phyloP scores from a whole-genome alignment of 1,140 invertebrate species.

The Diuraphis noxia region DNA sequence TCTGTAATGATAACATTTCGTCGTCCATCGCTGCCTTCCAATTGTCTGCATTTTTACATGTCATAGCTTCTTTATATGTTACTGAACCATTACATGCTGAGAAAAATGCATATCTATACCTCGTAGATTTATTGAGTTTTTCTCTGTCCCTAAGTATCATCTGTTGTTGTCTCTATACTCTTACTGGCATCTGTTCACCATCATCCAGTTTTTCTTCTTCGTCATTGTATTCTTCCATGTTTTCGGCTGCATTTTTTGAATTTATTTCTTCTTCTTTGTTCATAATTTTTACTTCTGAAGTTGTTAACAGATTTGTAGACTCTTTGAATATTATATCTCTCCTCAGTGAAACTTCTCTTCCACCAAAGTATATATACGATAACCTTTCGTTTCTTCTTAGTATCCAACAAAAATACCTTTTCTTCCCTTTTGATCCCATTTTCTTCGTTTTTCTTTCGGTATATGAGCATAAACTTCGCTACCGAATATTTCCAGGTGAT shows the following conservation, averaged over 20 bases:
- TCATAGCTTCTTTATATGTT: slow-evolving; percentile 28
- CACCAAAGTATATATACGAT: slow-evolving; percentile 55
- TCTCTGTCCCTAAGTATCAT: not conserved
- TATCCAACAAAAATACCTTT: slow-evolving; percentile 59
- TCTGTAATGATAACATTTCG: slow-evolving; percentile 59
- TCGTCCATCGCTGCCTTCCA: slow-evolving; percentile 60
- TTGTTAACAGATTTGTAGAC: not conserved
- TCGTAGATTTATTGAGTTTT: not conserved
- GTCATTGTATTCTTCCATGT: not conserved
- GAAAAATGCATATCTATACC: not conserved
- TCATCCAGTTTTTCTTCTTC: not conserved
- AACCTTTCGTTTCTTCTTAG: slow-evolving; percentile 59
- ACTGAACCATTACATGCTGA: not conserved
- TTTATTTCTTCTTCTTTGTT: not conserved
- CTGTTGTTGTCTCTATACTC: not conserved
- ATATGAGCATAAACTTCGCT: slow-evolving; percentile 57
- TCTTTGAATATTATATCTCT: slow-evolving; percentile 56
- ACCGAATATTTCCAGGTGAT: slow-evolving; percentile 61
- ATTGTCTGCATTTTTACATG: slow-evolving; percentile 34
- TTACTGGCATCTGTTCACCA: not conserved
- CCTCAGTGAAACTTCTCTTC: slow-evolving; percentile 54
- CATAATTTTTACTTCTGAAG: not conserved
- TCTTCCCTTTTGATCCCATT: slow-evolving; percentile 57
- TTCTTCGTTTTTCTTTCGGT: slow-evolving; percentile 57
- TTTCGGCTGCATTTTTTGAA: not conserved